Base-by-base conservation (phyloP, 2,113 vertebrate species). In the Salvelinus alpinus region DNA sequence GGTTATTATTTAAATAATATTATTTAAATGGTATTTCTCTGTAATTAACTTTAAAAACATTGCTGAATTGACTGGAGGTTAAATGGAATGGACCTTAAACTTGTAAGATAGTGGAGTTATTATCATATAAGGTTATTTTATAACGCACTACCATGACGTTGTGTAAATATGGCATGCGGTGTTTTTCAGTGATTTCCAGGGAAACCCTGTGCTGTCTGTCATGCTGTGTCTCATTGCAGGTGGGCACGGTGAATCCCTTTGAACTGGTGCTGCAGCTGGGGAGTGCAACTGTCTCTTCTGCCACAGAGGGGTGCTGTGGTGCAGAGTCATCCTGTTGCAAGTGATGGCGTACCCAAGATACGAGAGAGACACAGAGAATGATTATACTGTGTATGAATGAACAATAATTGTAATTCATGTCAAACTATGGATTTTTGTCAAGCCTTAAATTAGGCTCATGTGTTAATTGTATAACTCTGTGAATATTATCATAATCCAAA, bases 161-260 rank as follows among this genome's bases (percentile, higher is more conserved):
- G 51, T 54, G 14, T 54, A 54, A 54, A 54, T 54, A 54, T 54
- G 51, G 16, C 51, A 1, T 5, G 16, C 14, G 1, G 48, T 4
- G 11, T 12, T 51, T 51, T 9, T 6, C 8, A 7, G 59, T 62
- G 59, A 62, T 62, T n/a, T 22, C 6, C 18, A 8, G 20, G 5
- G 59, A 62, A 24, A 74, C 75, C 13, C 47, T 44, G 38, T 78
- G 13, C 14, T 29, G 59, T 66, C n/a, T 82, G 34, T 51, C 47
- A 14, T 14, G 47, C 47, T 54, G 51, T 54, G 51, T 54, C 14
- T 76, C 57, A 82, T 16, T 73, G 31, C 85, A 94, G 93, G 78
- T 72, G 1, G 29, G 64, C 62, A 64, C 69, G 25, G 79, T 80
- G 47, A 92, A 96, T 85, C 96, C 95, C 11, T 96, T 96, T 65